Percentiles rank a stretch among this genome's conserved stretches.
Evolutionary conservation across 2,888 invertebrate genomes (phyloP).

Genomic region (Cryptocheilus praepositus): DNA sequence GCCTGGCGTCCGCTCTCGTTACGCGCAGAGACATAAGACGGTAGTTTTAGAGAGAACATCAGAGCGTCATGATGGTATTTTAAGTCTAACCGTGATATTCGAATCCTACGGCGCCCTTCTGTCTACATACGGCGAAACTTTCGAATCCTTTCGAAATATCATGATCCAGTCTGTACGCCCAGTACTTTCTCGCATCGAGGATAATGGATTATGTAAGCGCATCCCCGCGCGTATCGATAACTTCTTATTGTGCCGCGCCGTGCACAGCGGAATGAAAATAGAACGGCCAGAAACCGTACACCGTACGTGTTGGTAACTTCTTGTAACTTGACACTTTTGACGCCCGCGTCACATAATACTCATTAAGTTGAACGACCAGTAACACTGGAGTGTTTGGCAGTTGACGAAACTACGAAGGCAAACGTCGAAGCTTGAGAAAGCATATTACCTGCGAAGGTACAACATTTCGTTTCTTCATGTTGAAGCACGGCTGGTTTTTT

Average conservation of each 20-base stretch:
- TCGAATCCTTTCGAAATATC: too few relatives aligned
- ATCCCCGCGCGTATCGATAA: background rate
- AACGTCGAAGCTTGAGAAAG: too few relatives aligned
- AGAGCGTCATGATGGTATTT: too few relatives aligned
- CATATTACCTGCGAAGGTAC: too few relatives aligned
- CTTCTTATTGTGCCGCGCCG: constrained; percentile 8
- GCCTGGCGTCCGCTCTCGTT: too few relatives aligned
- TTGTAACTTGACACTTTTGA: background rate
- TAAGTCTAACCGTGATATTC: too few relatives aligned
- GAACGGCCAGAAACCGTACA: background rate
- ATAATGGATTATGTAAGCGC: background rate
- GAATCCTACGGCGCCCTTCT: background rate
- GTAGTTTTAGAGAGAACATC: too few relatives aligned
- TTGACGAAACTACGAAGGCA: too few relatives aligned
- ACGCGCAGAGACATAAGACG: too few relatives aligned
- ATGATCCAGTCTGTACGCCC: background rate
- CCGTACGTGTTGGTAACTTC: background rate
- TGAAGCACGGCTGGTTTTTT: too few relatives aligned
- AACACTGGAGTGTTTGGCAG: background rate
- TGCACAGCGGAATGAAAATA: constrained; percentile 29
- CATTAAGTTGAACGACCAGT: constrained; percentile 44
- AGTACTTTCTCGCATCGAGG: background rate
- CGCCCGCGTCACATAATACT: background rate
- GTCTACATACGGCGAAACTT: background rate
- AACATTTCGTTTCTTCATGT: too few relatives aligned